Percentiles rank a stretch among this genome's conserved stretches.
These are phyloP conservation scores for Nasonia longicornis DNA, from an alignment of 1,140 invertebrate species.

Conservation along the genomic window DNA sequence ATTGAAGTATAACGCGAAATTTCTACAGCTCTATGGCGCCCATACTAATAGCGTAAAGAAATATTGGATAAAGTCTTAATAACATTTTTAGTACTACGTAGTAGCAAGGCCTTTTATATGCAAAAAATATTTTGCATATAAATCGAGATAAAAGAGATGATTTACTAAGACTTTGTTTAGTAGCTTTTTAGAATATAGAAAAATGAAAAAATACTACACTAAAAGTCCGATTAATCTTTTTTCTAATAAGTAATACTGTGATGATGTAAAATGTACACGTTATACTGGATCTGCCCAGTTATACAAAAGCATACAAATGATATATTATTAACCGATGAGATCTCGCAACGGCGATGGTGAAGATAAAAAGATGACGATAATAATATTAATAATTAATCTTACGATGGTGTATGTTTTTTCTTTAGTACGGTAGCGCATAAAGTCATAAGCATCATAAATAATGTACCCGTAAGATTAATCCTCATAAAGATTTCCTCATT, in stretches of 20 bases:
- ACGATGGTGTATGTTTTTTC: conserved; percentile 64
- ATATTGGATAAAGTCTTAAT: conserved; percentile 3
- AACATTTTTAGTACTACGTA: background rate
- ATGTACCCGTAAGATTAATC: conserved; percentile 61
- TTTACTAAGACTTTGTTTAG: background rate
- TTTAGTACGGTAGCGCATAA: conserved; percentile 64
- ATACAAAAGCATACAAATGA: conserved; percentile 22
- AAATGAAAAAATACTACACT: conserved; percentile 4
- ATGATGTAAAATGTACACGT: conserved; percentile 16
- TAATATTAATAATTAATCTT: conserved; percentile 58
- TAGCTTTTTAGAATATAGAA: conserved; percentile 15
- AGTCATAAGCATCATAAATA: conserved; percentile 65
- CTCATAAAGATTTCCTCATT: conserved; percentile 56
- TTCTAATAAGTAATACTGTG: conserved; percentile 41
- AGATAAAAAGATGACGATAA: conserved; percentile 54
- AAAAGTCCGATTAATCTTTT: conserved; percentile 32
- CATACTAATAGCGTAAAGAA: conserved; percentile 11
- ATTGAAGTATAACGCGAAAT: background rate
- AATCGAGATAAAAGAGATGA: conserved; percentile 3
- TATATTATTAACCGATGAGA: conserved; percentile 17
- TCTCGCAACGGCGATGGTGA: conserved; percentile 44
- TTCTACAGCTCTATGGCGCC: conserved; percentile 6
- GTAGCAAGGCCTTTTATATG: conserved; percentile 1
- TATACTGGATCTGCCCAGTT: background rate
- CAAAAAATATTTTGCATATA: background rate